A percentile compares a stretch with the other conserved stretches of the same genome.
phyloP scores from a whole-genome alignment of 92 coral and sea anemone species.

The Porites lobata region DNA sequence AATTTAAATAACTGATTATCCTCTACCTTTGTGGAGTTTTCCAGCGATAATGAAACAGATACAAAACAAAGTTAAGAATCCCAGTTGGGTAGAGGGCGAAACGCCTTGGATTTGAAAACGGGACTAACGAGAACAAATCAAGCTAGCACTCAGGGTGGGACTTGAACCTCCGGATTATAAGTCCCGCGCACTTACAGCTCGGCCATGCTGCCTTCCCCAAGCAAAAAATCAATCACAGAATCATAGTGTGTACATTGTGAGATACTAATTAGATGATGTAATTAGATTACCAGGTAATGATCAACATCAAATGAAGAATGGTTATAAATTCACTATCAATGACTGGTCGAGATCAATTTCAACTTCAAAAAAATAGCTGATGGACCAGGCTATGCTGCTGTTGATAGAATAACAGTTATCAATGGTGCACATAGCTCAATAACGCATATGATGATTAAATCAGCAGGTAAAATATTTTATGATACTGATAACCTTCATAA shows the following conservation, averaged over 20 bases:
- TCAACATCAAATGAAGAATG: neutral
- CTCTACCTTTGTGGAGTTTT: too few species aligned
- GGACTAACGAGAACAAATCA: too few species aligned
- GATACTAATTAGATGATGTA: neutral
- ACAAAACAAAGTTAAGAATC: too few species aligned
- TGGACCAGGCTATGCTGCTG: neutral
- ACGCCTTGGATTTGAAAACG: too few species aligned
- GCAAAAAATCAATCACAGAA: too few species aligned
- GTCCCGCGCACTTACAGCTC: too few species aligned
- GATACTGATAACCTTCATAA: slow-evolving; percentile 3
- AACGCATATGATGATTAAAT: neutral
- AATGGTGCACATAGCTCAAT: slow-evolving; percentile 6
- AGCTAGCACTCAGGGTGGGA: too few species aligned
- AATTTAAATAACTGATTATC: too few species aligned
- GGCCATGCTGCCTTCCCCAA: too few species aligned
- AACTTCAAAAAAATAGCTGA: slow-evolving; percentile 10
- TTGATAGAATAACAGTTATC: neutral
- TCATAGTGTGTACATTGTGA: neutral
- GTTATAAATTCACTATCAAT: neutral
- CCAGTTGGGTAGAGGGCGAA: too few species aligned
- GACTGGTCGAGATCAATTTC: neutral
- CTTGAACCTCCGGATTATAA: too few species aligned
- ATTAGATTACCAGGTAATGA: neutral
- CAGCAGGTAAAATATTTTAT: neutral
- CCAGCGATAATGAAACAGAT: too few species aligned